Base-by-base conservation (phyloP, 2,113 vertebrate genomes). In the Pseudopodoces humilis region DNA sequence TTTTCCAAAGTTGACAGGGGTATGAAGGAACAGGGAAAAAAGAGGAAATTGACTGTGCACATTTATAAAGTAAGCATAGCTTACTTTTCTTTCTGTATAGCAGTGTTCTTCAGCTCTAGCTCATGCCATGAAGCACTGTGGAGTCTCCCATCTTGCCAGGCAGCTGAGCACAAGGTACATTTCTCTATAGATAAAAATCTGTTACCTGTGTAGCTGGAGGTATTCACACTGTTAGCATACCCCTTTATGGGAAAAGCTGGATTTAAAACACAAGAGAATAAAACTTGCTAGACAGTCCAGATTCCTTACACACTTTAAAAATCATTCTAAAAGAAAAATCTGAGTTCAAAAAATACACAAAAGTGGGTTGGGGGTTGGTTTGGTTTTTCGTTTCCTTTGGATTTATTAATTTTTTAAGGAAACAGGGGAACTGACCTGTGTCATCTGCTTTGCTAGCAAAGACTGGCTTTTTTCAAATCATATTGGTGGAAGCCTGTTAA, bases 351-450 rank as follows among this genome's bases (percentile, higher is more conserved):
- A 95, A 83, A 65, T 19, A 59, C 13, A 4, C 5, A 78, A 35
- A 78, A 81, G 39, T 19, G 6, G 3, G 0, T 43, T 63, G 5
- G 3, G 7, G 8, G 4, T 21, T 79, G 17, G 8, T 58, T 35
- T n/a, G 8, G 10, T 33, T 43, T 10, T 11, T 31, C 43, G 10
- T 69, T 76, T 69, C 18, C 10, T 49, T 69, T 60, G 15, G 7
- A 13, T 69, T 41, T 7, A 2, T 27, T 13, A 1, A 24, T 50
- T 52, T 60, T 77, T 83, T 69, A 13, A 68, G 17, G 9, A 86
- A 59, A 55, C 1, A 11, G 7, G 2, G 6, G 2, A 28, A 55
- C 23, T 2, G 0, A 27, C 27, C 17, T 50, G 13, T 28, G 18
- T 22, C 20, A 55, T 46, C 1, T 64, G 33, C 39, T 79, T 63